Base-by-base conservation (phyloP, 2,888 invertebrate species). In the Hipparchia sbordonii region DNA sequence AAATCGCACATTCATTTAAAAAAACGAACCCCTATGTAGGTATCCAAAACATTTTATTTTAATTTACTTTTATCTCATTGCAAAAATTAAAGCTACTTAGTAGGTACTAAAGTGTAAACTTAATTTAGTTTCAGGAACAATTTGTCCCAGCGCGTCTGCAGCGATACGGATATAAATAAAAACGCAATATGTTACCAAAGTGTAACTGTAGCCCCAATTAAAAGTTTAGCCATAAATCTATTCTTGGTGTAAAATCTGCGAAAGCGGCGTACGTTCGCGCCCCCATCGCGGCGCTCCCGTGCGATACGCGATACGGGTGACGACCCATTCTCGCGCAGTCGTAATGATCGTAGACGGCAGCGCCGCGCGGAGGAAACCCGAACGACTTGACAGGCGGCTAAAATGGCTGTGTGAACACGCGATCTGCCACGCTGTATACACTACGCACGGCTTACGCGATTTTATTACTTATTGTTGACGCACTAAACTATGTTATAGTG, bases 321-420 rank as follows among this genome's bases (percentile, higher is more conserved):
- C 39, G 39, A 39, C 74, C 72, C 71, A 85, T 87, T 87, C 87
- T 85, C 85, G 92, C 93, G 93, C 93, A 93, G 92, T 83, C 89
- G 89, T 90, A 89, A 87, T 83, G 85, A 86, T 84, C 83, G 81
- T 76, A 85, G 85, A 79, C 82, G 70, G 86, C 84, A 83, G 91
- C 89, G 92, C 90, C 86, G 79, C 82, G 84, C 87, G 90, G 87
- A 76, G 80, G 78, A 85, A 87, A 87, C 77, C 77, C 77, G 81
- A 81, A 91, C 81, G 81, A 79, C 87, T 88, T 92, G 92, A 92
- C 91, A 92, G 85, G 85, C 88, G 88, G 88, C 80, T 89, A 92
- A 92, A 89, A 93, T 93, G 93, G 93, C 92, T 86, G 92, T 89
- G 89, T 89, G 92, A 91, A 88, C 89, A 90, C 92, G 92, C 91